Conservation (phyloP, 2,113 vertebrate genomes). For the Pollachius pollachius region DNA sequence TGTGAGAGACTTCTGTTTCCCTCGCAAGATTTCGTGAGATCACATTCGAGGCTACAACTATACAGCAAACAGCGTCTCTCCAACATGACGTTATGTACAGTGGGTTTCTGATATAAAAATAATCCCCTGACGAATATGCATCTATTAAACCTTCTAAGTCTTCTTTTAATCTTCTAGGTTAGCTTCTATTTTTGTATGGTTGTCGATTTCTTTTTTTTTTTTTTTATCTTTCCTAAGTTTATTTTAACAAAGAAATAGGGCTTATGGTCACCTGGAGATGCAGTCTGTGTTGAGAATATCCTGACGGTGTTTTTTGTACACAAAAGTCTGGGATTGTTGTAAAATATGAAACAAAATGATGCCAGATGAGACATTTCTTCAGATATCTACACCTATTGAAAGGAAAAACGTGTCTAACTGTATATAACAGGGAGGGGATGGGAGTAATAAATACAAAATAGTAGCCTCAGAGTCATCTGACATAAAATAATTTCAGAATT, state of each 20-base stretch:
- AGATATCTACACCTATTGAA: neutral
- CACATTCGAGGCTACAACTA: neutral
- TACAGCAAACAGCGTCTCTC: constrained; percentile 45
- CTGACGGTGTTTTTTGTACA: neutral
- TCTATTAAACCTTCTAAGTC: constrained; percentile 21
- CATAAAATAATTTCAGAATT: neutral
- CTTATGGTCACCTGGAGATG: constrained; percentile 33
- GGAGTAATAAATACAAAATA: neutral
- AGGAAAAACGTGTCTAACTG: neutral
- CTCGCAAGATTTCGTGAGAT: constrained; percentile 7
- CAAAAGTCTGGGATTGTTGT: constrained; percentile 8
- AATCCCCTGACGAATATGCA: constrained; percentile 56
- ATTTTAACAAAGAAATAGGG: constrained; percentile 45
- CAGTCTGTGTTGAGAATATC: neutral
- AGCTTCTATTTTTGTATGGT: constrained; percentile 35
- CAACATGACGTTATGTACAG: constrained; percentile 62
- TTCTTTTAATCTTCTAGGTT: constrained; percentile 48
- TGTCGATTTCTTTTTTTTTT: neutral
- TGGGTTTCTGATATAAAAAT: constrained; percentile 60
- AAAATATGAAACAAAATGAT: neutral
- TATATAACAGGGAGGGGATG: neutral
- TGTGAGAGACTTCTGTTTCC: constrained; percentile 24
- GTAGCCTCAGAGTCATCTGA: neutral
- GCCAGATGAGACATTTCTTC: neutral
- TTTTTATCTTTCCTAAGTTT: constrained; percentile 9